Percentiles rank a stretch among this genome's conserved stretches.
Evolutionary conservation across 2,113 vertebrate species (phyloP).

Genomic region (Mionectes macconnelli): DNA sequence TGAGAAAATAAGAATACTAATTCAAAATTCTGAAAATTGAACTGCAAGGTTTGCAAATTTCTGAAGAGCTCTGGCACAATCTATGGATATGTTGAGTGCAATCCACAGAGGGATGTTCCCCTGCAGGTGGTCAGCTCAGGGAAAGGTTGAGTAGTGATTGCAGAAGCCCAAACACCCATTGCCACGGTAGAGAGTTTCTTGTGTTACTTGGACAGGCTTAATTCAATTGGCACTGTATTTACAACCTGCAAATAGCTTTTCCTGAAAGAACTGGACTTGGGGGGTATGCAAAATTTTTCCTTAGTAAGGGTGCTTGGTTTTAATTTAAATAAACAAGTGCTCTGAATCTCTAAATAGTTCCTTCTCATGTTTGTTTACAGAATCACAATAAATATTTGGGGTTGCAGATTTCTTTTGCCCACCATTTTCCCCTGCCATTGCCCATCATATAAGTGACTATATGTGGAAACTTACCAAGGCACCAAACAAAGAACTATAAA

Average conservation of each 20-base stretch:
- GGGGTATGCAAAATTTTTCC: slow-evolving; percentile 4
- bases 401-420: neutral
- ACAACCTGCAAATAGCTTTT: neutral
- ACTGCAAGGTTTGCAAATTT: neutral
- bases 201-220: neutral
- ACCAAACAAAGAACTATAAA: slow-evolving; percentile 69
- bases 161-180: neutral
- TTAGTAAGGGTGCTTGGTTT: neutral
- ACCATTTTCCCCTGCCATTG: neutral
- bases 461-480: slow-evolving; percentile 44
- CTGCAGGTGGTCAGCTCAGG: neutral
- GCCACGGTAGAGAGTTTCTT: neutral
- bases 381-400: slow-evolving; percentile 5
- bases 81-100: neutral
- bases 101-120: neutral
- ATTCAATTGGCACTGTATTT: neutral
- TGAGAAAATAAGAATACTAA: neutral
- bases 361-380: slow-evolving; percentile 23
- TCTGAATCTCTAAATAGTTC: neutral
- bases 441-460: neutral
- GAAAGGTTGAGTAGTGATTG: neutral
- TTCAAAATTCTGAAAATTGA: neutral
- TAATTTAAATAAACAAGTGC: slow-evolving; percentile 37
- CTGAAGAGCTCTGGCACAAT: neutral
- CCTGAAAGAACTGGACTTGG: neutral